These are phyloP conservation scores for Drosophila crucigera DNA, from an alignment of 2,888 invertebrate species.

Conservation along the genomic window DNA sequence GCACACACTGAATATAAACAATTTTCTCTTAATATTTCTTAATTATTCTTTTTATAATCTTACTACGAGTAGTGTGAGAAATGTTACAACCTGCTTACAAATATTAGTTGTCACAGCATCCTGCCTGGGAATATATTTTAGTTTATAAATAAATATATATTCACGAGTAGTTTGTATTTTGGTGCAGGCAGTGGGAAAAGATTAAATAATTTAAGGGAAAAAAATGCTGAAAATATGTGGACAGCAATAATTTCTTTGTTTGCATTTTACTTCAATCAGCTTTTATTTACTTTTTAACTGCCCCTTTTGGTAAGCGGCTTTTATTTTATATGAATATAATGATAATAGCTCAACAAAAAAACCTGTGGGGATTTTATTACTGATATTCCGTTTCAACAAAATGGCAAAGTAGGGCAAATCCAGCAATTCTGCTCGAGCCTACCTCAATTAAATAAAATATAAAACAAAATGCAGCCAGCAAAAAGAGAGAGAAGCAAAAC, in stretches of 20 bases:
- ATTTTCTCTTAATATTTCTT: background rate
- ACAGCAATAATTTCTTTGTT: slow-evolving; percentile 20
- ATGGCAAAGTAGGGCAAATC: slow-evolving; percentile 57
- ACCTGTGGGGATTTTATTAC: slow-evolving; percentile 37
- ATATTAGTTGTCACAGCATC: slow-evolving; percentile 14
- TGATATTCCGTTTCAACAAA: slow-evolving; percentile 33
- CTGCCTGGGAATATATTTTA: background rate
- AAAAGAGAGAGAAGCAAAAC: slow-evolving; percentile 6
- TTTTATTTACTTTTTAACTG: slow-evolving; percentile 2
- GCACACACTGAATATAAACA: background rate
- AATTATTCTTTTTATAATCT: slow-evolving; percentile 6
- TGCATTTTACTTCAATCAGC: slow-evolving; percentile 1
- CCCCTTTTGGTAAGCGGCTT: slow-evolving; percentile 19
- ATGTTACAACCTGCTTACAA: slow-evolving; percentile 16
- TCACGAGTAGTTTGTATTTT: background rate
- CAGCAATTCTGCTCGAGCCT: slow-evolving; percentile 58
- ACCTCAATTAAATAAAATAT: slow-evolving; percentile 73
- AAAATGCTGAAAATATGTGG: background rate
- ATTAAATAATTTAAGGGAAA: background rate
- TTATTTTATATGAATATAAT: slow-evolving; percentile 13
- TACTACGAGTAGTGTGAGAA: slow-evolving; percentile 19
- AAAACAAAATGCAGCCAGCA: slow-evolving; percentile 27
- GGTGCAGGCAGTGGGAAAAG: background rate
- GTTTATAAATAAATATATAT: background rate
- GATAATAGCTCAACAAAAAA: slow-evolving; percentile 10